These are phyloP conservation scores for Druceiella hillmani DNA, from an alignment of 2,888 invertebrate genomes.

Conservation along the genomic window DNA sequence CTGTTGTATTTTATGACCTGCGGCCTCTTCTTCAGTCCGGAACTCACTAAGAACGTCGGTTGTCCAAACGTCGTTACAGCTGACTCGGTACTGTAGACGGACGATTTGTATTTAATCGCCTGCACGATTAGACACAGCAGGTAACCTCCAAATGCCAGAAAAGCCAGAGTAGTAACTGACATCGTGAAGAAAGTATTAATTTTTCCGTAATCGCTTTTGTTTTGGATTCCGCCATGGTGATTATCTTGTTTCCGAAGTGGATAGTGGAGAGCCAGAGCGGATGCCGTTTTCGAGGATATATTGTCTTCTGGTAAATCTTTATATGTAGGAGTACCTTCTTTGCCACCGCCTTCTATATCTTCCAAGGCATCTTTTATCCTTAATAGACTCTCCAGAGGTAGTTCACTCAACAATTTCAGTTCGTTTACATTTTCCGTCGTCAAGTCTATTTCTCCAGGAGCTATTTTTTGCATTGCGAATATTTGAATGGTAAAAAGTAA, in stretches of 20 bases:
- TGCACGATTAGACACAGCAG: constrained; percentile 71
- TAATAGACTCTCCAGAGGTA: constrained; percentile 65
- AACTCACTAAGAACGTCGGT: constrained; percentile 37
- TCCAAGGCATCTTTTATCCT: constrained; percentile 49
- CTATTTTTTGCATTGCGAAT: constrained; percentile 24
- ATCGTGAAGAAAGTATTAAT: constrained; percentile 71
- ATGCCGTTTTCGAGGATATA: constrained; percentile 27
- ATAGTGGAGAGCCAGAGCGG: constrained; percentile 39
- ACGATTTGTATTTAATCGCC: constrained; percentile 63
- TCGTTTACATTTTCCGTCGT: constrained; percentile 28
- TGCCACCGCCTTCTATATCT: constrained; percentile 28
- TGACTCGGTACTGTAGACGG: constrained; percentile 31
- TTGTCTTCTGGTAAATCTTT: constrained; percentile 2
- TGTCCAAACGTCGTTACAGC: constrained; percentile 25
- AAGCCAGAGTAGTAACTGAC: constrained; percentile 72
- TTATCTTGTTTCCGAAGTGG: constrained; percentile 39
- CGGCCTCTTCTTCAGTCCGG: constrained; percentile 43
- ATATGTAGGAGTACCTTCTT: constrained; percentile 1
- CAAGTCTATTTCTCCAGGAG: constrained; percentile 28
- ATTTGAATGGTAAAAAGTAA: constrained; percentile 11
- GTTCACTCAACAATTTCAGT: constrained; percentile 56
- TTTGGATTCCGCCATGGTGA: constrained; percentile 43
- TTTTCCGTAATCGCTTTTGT: constrained; percentile 52
- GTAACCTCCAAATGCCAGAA: constrained; percentile 82
- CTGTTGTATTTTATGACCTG: constrained; percentile 26